A percentile compares a stretch with the other conserved stretches of the same genome.
phyloP scores from a whole-genome alignment of 2,888 invertebrate species.

The Mesopsocus fuscifrons region DNA sequence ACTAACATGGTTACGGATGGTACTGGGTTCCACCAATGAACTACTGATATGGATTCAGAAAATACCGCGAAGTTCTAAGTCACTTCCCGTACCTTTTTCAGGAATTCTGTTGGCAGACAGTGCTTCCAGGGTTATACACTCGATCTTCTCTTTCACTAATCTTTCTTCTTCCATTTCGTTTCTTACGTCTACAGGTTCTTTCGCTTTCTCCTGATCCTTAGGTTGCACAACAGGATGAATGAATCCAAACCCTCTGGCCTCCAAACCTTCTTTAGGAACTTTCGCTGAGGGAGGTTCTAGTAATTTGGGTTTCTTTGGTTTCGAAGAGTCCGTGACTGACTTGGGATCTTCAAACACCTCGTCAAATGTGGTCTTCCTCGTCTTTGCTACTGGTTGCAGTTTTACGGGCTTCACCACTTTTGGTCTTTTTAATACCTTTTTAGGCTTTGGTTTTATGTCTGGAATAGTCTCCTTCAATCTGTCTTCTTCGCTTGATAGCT shows the following conservation, averaged over 20 bases:
- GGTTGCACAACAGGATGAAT: slow-evolving; percentile 18
- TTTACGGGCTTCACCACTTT: slow-evolving; percentile 30
- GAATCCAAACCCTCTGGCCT: slow-evolving; percentile 21
- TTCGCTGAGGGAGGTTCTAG: slow-evolving; percentile 25
- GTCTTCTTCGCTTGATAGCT: slow-evolving; percentile 42
- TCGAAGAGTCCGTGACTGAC: slow-evolving; percentile 25
- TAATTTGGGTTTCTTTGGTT: slow-evolving; percentile 31
- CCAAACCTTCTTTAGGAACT: slow-evolving; percentile 15
- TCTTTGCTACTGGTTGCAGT: slow-evolving; percentile 13
- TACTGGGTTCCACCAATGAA: too few species aligned
- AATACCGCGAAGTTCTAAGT: too few species aligned
- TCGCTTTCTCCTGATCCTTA: slow-evolving; percentile 14
- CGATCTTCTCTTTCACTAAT: slow-evolving; percentile 19
- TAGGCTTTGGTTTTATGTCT: too few species aligned
- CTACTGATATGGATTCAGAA: too few species aligned
- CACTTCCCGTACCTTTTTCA: slow-evolving; percentile 35
- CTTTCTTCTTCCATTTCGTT: slow-evolving; percentile 19
- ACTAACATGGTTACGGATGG: too few species aligned
- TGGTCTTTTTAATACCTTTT: too few species aligned
- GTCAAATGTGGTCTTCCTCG: slow-evolving; percentile 22
- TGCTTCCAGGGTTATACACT: slow-evolving; percentile 40
- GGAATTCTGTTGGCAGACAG: slow-evolving; percentile 48
- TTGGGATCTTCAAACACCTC: slow-evolving; percentile 39
- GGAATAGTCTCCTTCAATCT: slow-evolving; percentile 11
- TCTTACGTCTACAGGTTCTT: slow-evolving; percentile 16